phyloP scores from a whole-genome alignment of 2,797 vertebrate genomes.

The Rhinatrema bivittatum region DNA sequence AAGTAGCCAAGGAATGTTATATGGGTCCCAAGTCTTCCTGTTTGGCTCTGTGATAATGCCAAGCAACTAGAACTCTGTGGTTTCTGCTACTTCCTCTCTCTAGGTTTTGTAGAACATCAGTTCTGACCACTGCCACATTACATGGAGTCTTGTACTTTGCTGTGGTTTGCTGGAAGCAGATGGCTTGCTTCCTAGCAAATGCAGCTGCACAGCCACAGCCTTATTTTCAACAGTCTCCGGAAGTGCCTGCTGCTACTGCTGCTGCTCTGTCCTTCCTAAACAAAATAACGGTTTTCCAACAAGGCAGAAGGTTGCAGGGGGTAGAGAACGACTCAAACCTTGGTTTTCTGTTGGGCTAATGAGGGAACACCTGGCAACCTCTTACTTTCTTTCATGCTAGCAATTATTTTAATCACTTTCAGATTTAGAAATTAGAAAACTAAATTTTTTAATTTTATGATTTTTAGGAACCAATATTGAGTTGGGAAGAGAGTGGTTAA shows the following conservation, averaged over 20 bases:
- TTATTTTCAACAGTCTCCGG: conserved; percentile 20
- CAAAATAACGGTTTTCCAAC: conserved; percentile 7
- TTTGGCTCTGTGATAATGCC: too few relatives aligned
- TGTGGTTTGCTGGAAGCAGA: conserved; percentile 18
- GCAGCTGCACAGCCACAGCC: conserved; percentile 13
- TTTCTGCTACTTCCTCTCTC: conserved; percentile 45
- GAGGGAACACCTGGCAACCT: neutral
- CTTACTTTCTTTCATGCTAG: neutral
- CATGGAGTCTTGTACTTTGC: conserved; percentile 18
- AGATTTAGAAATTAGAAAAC: neutral
- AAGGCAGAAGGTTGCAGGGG: neutral
- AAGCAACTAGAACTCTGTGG: too few relatives aligned
- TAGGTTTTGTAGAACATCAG: conserved; percentile 26
- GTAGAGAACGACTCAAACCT: conserved; percentile 1
- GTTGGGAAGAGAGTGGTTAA: too few relatives aligned
- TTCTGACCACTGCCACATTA: conserved; percentile 36
- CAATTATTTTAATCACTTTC: neutral
- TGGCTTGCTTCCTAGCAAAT: conserved; percentile 36
- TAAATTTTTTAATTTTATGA: neutral
- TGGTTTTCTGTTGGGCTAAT: neutral
- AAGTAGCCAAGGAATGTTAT: too few relatives aligned
- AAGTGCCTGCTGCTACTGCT: conserved; percentile 22
- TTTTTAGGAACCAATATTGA: too few relatives aligned
- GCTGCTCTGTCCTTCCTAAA: conserved; percentile 19
- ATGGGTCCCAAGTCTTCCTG: conserved; percentile 24